Base-by-base conservation (phyloP, 2,113 vertebrate species). In the Irena cyanogastra region DNA sequence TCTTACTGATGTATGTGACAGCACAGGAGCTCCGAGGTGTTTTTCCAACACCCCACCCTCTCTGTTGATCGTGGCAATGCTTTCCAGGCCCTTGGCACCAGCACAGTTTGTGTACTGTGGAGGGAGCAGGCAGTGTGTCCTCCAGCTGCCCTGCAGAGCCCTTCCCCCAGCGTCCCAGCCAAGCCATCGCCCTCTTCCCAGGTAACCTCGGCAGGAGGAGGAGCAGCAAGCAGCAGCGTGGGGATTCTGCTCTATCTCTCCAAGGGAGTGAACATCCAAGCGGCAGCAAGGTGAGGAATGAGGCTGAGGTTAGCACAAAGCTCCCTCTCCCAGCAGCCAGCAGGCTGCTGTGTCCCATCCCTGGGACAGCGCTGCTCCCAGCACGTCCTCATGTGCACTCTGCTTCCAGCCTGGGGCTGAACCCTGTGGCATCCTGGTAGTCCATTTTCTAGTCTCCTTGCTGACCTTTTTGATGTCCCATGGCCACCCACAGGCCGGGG, bases 11-110 rank as follows among this genome's bases (percentile, higher is more conserved):
- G 18, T 1, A 2, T 39, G 37, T 24, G 37, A 31, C 11, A 80
- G 37, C 21, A 19, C 18, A 65, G 64, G 37, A 64, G 4, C 63
- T 75, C n/a, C 3, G 4, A 10, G 19, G 22, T 45, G 35, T 12
- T 54, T 11, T 85, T n/a, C 8, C 59, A 42, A 3, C 31, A 35
- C 19, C 21, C 16, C 37, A 53, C 33, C 44, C n/a, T 83, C 0
- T 0, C 31, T 30, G 26, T 63, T 1, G 0, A 7, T 22, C 0
- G 0, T 7, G 20, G 35, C 0, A 27, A 22, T 10, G 35, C 27
- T 81, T 79, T 33, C 26, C 47, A 70, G 63, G 26, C 21, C 45
- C 50, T 23, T 10, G 6, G 2, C 39, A 37, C 6, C 19, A 22
- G 54, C 54, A 24, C 1, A 4, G 22, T 27, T 12, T 50, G 54